Percentiles rank a stretch among this genome's conserved stretches.
Evolutionary conservation across 2,113 vertebrate species (phyloP).

Genomic region (Trachemys scripta): DNA sequence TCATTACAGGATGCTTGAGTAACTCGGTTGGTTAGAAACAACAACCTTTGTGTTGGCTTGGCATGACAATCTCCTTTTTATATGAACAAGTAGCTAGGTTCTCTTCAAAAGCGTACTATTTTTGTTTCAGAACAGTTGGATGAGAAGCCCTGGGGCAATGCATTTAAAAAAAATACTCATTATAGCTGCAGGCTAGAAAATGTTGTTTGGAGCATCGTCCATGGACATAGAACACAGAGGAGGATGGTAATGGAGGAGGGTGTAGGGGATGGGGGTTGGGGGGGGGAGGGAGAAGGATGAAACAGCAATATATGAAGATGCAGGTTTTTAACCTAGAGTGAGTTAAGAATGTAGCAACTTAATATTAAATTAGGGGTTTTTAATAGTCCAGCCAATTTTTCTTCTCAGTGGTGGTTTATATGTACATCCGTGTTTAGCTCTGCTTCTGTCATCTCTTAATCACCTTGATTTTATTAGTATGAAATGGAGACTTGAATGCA

Average conservation of each 20-base stretch:
- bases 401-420: not conserved
- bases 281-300: not conserved
- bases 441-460: not conserved
- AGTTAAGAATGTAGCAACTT: not conserved
- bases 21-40: constrained; percentile 73
- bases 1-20: constrained; percentile 79
- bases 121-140: constrained; percentile 54
- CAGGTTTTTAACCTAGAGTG: not conserved
- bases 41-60: constrained; percentile 73
- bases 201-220: constrained; percentile 10
- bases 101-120: constrained; percentile 58
- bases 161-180: constrained; percentile 29
- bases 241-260: not conserved
- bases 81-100: constrained; percentile 55
- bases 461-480: not conserved
- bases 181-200: constrained; percentile 30
- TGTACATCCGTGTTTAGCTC: not conserved
- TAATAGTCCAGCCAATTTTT: not conserved
- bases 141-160: constrained; percentile 26
- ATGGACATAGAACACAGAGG: not conserved
- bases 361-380: not conserved
- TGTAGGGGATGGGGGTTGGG: not conserved
- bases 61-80: constrained; percentile 54
- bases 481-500: not conserved
- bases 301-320: not conserved